Evolutionary conservation across 2,797 vertebrate genomes (phyloP), one percentile per base, ranked within the genome.

Genomic region (Notolepis coatsorum): DNA sequence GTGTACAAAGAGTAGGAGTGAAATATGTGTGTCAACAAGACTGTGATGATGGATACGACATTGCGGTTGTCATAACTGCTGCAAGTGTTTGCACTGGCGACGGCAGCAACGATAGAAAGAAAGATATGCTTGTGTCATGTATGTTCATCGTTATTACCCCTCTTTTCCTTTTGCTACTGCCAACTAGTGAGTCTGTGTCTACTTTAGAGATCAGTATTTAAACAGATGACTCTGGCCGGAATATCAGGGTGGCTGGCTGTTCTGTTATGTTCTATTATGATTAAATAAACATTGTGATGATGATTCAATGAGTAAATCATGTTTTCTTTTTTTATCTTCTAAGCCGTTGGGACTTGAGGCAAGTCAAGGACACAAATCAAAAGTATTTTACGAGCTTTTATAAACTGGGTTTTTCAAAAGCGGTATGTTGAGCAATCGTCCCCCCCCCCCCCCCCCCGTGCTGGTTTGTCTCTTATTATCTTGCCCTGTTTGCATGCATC

Each of bases 251-350:
- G n/a, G n/a, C n/a, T n/a, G n/a, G n/a, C n/a, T n/a, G n/a, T n/a
- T 52, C 27, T 39, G 33, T 47, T 39, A 54, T 65, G 54, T 62
- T 52, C 57, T 62, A 27, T 62, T 21, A 53, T 56, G 20, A 71
- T 65, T 68, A 61, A 78, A 79, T 79, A 75, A 80, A 73, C 39
- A 66, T 55, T 13, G 47, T 7, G n/a, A n/a, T n/a, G 10, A 56
- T 77, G 62, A 82, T 68, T 65, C 50, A 68, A 62, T 61, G 50
- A 41, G 9, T 64, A 31, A 20, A 27, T n/a, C n/a, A n/a, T 70
- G 27, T 61, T 68, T 58, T 68, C 69, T 54, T 53, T 39, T 8
- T 25, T 24, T 1, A n/a, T 1, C 63, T 54, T 58, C 42, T 62
- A 10, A 53, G 73, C 18, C 57, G 62, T 39, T 39, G 65, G 50